Evolutionary conservation across 2,888 invertebrate genomes (phyloP).

Genomic region (Herminia tarsipennalis): DNA sequence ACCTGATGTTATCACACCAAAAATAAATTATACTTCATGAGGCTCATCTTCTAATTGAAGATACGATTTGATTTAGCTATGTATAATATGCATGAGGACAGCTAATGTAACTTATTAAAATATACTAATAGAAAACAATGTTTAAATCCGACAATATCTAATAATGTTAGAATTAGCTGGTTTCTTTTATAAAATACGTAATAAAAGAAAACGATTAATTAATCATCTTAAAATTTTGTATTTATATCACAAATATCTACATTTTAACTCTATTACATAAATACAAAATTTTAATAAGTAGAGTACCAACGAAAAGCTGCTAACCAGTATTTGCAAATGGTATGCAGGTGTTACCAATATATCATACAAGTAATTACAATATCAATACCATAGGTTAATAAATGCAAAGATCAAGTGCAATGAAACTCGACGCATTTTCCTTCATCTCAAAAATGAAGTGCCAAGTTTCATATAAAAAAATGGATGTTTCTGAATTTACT

Average conservation of each 20-base stretch:
- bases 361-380: constrained; percentile 86
- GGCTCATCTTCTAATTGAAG: constrained; percentile 72
- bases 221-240: constrained; percentile 85
- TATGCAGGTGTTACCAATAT: constrained; percentile 83
- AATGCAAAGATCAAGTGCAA: constrained; percentile 86
- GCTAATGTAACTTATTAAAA: constrained; percentile 80
- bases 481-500: constrained; percentile 59
- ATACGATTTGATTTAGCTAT: constrained; percentile 74
- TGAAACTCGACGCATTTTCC: constrained; percentile 73
- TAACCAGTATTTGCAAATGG: constrained; percentile 83
- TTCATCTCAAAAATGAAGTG: constrained; percentile 66
- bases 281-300: constrained; percentile 84
- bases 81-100: constrained; percentile 69
- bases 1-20: constrained; percentile 81
- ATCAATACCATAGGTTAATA: constrained; percentile 86
- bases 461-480: constrained; percentile 72
- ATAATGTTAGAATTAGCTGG: constrained; percentile 74
- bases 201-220: constrained; percentile 81
- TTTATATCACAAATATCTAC: constrained; percentile 86
- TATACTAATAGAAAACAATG: constrained; percentile 81
- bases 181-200: constrained; percentile 76
- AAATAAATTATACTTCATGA: constrained; percentile 81
- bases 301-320: constrained; percentile 83
- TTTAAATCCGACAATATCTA: constrained; percentile 75
- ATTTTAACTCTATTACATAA: constrained; percentile 85